Conservation (phyloP, 2,797 vertebrate species). For the Hydrocynus forskahlii region DNA sequence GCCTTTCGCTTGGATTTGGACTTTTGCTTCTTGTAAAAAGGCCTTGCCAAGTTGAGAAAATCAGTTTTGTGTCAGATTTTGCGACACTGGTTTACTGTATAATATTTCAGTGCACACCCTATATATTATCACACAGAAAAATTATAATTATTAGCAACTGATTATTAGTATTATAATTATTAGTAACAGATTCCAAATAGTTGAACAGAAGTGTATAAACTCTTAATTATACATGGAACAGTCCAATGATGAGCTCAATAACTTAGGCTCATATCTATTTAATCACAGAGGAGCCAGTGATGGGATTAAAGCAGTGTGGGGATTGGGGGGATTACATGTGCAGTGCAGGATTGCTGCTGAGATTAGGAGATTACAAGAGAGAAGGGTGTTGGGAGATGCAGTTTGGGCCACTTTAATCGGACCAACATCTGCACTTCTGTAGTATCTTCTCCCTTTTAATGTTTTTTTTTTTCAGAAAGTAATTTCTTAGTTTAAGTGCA, state of each 20-base stretch:
- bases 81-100: too few relatives aligned
- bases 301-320: not conserved
- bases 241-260: not conserved
- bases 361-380: not conserved
- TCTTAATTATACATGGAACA: not conserved
- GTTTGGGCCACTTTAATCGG: not conserved
- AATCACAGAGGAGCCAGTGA: conserved; percentile 3
- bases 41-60: too few relatives aligned
- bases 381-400: not conserved
- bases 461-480: not conserved
- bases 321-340: not conserved
- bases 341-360: not conserved
- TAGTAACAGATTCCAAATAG: too few relatives aligned
- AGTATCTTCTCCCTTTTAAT: not conserved
- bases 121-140: too few relatives aligned
- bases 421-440: not conserved
- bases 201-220: too few relatives aligned
- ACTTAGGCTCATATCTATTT: conserved; percentile 2
- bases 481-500: not conserved
- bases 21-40: too few relatives aligned
- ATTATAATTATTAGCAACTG: too few relatives aligned
- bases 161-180: too few relatives aligned
- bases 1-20: too few relatives aligned
- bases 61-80: too few relatives aligned
- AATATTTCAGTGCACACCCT: too few relatives aligned